phyloP scores from a whole-genome alignment of 2,113 vertebrate genomes.

The Sprattus sprattus region DNA sequence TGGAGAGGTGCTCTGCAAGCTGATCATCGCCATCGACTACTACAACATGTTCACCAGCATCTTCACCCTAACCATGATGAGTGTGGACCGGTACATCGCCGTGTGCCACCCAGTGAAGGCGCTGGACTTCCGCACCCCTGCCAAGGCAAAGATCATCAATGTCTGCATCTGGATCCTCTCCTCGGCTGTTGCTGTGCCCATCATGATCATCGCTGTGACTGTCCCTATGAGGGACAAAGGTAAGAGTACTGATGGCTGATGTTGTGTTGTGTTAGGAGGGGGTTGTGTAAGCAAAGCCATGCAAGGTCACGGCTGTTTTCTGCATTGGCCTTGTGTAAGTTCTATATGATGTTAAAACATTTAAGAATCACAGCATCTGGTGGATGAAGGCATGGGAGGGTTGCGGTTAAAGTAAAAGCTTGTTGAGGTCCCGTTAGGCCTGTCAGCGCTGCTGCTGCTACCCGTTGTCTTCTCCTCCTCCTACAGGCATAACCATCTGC shows the following conservation, averaged over 20 bases:
- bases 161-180: slow-evolving; percentile 95
- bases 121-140: slow-evolving; percentile 88
- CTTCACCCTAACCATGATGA: slow-evolving; percentile 99
- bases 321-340: neutral
- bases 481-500: slow-evolving; percentile 76
- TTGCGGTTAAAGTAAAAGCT: neutral
- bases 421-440: neutral
- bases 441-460: neutral
- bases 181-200: slow-evolving; percentile 86
- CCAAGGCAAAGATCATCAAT: slow-evolving; percentile 94
- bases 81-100: slow-evolving; percentile 91
- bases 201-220: slow-evolving; percentile 91
- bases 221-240: slow-evolving; percentile 72
- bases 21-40: slow-evolving; percentile 91
- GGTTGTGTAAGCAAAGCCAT: neutral
- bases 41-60: slow-evolving; percentile 99
- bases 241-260: slow-evolving; percentile 37
- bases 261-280: neutral
- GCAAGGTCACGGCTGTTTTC: neutral
- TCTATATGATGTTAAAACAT: neutral
- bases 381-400: neutral
- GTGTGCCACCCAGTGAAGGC: slow-evolving; percentile 93
- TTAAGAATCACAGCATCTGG: neutral
- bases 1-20: slow-evolving; percentile 86
- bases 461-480: neutral